These are phyloP conservation scores for Antedon mediterranea DNA, from an alignment of 53 echinoderm and acorn worm species.

Conservation along the genomic window DNA sequence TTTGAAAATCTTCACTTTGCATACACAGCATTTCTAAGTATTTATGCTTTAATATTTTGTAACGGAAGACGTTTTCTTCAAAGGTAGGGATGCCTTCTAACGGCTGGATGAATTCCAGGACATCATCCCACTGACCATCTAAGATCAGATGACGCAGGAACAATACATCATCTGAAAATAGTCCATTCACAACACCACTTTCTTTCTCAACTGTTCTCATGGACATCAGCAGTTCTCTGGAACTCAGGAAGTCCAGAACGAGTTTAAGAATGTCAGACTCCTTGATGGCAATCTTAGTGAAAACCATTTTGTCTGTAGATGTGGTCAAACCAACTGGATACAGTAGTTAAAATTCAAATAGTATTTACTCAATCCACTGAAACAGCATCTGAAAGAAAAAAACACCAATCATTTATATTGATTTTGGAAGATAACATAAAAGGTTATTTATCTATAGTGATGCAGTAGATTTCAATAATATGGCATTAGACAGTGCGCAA, in stretches of 20 bases:
- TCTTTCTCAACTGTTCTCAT: conserved; percentile 85
- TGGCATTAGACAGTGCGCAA: too few species aligned
- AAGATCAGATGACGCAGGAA: conserved; percentile 81
- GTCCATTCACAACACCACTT: conserved; percentile 75
- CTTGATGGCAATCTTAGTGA: conserved; percentile 23
- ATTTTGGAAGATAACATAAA: too few species aligned
- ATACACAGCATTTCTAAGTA: conserved; percentile 96
- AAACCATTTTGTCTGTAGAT: not conserved
- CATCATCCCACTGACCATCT: conserved; percentile 98
- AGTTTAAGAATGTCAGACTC: conserved; percentile 83
- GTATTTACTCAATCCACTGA: not conserved
- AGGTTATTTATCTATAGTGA: too few species aligned
- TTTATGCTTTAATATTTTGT: conserved; percentile 81
- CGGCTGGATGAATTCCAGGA: conserved; percentile 88
- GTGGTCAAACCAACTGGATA: not conserved
- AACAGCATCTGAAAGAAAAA: not conserved
- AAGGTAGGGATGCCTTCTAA: conserved; percentile 79
- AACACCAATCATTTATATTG: not conserved
- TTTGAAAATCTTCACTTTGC: conserved; percentile 76
- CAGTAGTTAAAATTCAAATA: not conserved
- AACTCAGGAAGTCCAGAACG: conserved; percentile 73
- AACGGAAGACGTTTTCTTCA: conserved; percentile 67
- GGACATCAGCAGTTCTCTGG: conserved; percentile 69
- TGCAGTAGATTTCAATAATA: too few species aligned
- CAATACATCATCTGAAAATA: conserved; percentile 82